Conservation (phyloP, 2,888 invertebrate genomes). For the Nysson spinosus region DNA sequence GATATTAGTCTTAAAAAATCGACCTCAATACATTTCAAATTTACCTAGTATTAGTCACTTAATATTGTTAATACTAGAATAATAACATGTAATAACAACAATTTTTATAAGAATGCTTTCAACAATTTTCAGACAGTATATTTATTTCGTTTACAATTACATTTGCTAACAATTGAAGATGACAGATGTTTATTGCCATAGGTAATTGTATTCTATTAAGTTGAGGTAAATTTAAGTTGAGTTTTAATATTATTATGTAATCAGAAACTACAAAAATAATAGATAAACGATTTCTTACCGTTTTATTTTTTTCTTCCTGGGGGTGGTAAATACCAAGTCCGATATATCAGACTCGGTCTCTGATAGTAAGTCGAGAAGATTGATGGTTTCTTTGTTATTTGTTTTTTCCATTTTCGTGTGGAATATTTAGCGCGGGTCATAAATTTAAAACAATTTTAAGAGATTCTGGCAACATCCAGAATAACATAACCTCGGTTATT, state of each 20-base stretch:
- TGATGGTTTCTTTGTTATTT: constrained; percentile 82
- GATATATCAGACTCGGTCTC: constrained; percentile 82
- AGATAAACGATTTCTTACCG: constrained; percentile 75
- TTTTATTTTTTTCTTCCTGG: constrained; percentile 81
- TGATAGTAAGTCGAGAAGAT: constrained; percentile 82
- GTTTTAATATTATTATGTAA: constrained; percentile 1
- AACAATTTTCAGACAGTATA: too few species aligned
- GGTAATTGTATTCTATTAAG: too few species aligned
- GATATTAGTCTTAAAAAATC: too few species aligned
- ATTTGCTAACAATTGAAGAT: too few species aligned
- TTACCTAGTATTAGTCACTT: too few species aligned
- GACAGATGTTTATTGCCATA: too few species aligned
- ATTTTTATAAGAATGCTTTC: too few species aligned
- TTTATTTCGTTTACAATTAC: too few species aligned
- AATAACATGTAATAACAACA: too few species aligned
- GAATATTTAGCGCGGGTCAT: constrained; percentile 18
- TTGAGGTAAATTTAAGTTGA: too few species aligned
- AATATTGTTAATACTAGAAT: too few species aligned
- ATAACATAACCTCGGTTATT: constrained; percentile 46
- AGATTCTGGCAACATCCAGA: constrained; percentile 7
- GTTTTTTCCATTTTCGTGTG: constrained; percentile 65
- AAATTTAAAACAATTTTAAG: constrained; percentile 13
- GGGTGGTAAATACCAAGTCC: constrained; percentile 80
- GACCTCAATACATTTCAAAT: too few species aligned
- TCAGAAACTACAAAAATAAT: not conserved